phyloP scores from a whole-genome alignment of 2,113 vertebrate species.

The Microcebus tavaratra region DNA sequence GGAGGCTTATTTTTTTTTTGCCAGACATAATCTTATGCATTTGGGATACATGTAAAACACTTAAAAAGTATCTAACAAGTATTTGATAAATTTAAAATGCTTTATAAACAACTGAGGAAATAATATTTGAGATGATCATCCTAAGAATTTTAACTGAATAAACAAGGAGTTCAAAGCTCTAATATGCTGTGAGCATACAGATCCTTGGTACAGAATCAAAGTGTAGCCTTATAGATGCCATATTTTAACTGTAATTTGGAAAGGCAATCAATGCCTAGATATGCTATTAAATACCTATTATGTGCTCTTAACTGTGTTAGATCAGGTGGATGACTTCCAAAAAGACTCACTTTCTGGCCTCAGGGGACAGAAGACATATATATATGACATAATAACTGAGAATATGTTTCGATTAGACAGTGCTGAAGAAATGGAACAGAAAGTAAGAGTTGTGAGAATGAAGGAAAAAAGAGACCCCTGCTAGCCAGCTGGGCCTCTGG shows the following conservation, averaged over 20 bases:
- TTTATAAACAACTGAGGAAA: background rate
- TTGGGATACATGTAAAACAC: background rate
- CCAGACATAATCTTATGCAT: background rate
- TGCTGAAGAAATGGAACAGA: background rate
- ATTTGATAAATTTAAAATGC: background rate
- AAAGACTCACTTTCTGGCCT: constrained; percentile 38
- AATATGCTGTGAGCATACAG: background rate
- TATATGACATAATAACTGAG: constrained; percentile 32
- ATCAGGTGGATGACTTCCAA: constrained; percentile 51
- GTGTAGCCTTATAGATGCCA: background rate
- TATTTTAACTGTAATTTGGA: constrained; percentile 54
- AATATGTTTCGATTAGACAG: background rate
- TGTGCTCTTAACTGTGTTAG: constrained; percentile 39
- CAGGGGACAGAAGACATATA: background rate
- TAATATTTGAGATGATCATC: background rate
- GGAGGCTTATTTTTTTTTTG: background rate
- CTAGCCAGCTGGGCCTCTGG: background rate
- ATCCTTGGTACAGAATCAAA: background rate
- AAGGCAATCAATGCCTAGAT: constrained; percentile 23
- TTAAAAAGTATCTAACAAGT: background rate
- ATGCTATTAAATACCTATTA: constrained; percentile 44
- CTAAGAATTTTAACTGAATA: background rate
- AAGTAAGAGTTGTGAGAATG: background rate
- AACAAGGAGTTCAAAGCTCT: background rate
- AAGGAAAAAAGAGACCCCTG: background rate